These are phyloP conservation scores for Bombus consobrinus DNA, from an alignment of 1,140 invertebrate genomes.

Conservation along the genomic window DNA sequence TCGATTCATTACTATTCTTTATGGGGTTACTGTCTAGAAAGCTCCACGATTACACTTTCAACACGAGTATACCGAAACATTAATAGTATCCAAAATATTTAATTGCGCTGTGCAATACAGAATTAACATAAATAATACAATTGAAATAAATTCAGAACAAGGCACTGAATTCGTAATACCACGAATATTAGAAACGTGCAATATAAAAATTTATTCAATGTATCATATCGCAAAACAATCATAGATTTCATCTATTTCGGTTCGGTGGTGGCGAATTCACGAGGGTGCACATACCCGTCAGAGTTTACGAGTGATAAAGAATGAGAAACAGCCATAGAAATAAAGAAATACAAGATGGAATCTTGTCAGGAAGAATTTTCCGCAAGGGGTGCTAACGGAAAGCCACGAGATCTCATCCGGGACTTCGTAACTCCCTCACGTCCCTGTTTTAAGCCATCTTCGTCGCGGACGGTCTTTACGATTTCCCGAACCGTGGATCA, in stretches of 20 bases:
- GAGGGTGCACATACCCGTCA: background rate
- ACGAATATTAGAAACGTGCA: too few species aligned
- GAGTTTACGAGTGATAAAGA: slow-evolving; percentile 54
- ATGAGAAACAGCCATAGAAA: slow-evolving; percentile 42
- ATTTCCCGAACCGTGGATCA: slow-evolving; percentile 61
- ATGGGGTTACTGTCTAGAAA: too few species aligned
- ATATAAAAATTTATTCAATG: too few species aligned
- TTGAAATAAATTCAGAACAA: too few species aligned
- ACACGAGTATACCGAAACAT: too few species aligned
- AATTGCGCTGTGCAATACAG: too few species aligned
- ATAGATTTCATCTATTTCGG: too few species aligned
- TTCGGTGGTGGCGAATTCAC: background rate
- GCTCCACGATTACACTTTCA: too few species aligned
- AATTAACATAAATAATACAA: too few species aligned
- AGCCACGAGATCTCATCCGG: slow-evolving; percentile 44
- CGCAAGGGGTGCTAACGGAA: slow-evolving; percentile 53
- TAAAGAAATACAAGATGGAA: slow-evolving; percentile 61
- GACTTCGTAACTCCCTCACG: slow-evolving; percentile 66
- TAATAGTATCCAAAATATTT: too few species aligned
- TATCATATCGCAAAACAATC: too few species aligned
- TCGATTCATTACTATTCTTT: background rate
- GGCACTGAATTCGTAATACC: too few species aligned
- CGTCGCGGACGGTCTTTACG: slow-evolving; percentile 60
- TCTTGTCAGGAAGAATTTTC: slow-evolving; percentile 60
- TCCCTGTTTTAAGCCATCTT: slow-evolving; percentile 64